A percentile compares a stretch with the other conserved stretches of the same genome.
These are phyloP conservation scores for Megamerina dolium DNA, from an alignment of 2,888 invertebrate species.

Conservation along the genomic window DNA sequence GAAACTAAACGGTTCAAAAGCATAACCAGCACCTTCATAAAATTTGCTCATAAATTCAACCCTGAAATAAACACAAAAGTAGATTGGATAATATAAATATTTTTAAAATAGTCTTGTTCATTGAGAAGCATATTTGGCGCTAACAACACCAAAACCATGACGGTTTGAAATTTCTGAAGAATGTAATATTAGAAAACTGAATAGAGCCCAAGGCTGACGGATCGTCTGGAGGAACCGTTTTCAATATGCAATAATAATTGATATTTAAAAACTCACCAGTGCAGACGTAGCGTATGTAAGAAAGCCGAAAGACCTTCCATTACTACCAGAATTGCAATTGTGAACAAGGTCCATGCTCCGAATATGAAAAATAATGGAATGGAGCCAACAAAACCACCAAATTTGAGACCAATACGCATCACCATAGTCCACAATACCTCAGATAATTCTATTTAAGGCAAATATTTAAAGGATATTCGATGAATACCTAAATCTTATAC, in stretches of 20 bases:
- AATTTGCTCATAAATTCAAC: conserved; percentile 97
- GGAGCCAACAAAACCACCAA: conserved; percentile 61
- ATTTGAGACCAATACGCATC: conserved; percentile 67
- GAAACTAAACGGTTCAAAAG: conserved; percentile 80
- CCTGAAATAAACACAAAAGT: conserved; percentile 51
- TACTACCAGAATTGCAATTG: conserved; percentile 89
- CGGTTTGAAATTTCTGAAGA: too few relatives aligned
- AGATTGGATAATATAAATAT: conserved; percentile 9
- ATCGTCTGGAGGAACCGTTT: too few relatives aligned
- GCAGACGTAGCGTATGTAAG: conserved; percentile 94
- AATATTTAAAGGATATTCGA: background rate
- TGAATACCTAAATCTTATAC: background rate
- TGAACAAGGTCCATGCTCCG: conserved; percentile 85
- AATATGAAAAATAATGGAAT: conserved; percentile 79
- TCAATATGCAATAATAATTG: too few relatives aligned
- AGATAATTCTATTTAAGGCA: conserved; percentile 60
- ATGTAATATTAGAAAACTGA: too few relatives aligned
- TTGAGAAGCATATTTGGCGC: too few relatives aligned
- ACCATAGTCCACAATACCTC: conserved; percentile 95
- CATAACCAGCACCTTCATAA: conserved; percentile 73
- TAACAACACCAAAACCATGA: too few relatives aligned
- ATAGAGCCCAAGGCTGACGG: too few relatives aligned
- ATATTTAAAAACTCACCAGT: conserved; percentile 62
- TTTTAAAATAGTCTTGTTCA: background rate
- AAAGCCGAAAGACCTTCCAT: conserved; percentile 99